phyloP scores from a whole-genome alignment of 2,113 vertebrate species.

The Dicentrarchus labrax region DNA sequence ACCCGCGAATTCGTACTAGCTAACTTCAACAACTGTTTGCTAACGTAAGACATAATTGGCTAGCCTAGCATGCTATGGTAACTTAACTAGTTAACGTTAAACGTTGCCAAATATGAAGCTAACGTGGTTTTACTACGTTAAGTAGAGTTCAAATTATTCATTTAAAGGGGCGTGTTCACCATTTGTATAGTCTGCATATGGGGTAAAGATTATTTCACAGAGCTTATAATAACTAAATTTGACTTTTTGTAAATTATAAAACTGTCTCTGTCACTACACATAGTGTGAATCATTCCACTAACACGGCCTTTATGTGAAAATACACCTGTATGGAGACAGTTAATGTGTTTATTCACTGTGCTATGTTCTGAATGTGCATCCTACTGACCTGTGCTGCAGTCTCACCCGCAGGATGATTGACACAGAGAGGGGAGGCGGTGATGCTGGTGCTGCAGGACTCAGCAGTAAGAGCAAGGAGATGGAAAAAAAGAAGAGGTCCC shows the following conservation, averaged over 20 bases:
- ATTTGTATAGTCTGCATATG: neutral
- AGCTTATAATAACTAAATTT: neutral
- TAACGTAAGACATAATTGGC: neutral
- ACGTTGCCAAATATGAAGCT: neutral
- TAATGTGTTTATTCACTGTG: neutral
- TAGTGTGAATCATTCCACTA: neutral
- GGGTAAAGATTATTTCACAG: neutral
- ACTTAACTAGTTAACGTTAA: too few relatives aligned
- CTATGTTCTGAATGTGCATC: neutral
- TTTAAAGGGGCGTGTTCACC: neutral
- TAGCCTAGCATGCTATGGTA: too few relatives aligned
- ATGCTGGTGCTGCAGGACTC: conserved; percentile 70
- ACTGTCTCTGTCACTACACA: too few relatives aligned
- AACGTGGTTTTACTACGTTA: too few relatives aligned
- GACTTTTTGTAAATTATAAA: neutral
- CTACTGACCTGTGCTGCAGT: neutral
- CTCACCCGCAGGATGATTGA: conserved; percentile 72
- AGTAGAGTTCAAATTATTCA: neutral
- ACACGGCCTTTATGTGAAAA: neutral
- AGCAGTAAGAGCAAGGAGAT: conserved; percentile 89
- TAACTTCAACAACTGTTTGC: neutral
- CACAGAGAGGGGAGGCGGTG: conserved; percentile 81
- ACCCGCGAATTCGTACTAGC: conserved; percentile 49
- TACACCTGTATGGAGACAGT: neutral
- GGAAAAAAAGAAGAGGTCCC: conserved; percentile 95